Evolutionary conservation across 2,797 vertebrate species (phyloP), one percentile per base, ranked within the genome.

Genomic region (Enoplosus armatus): DNA sequence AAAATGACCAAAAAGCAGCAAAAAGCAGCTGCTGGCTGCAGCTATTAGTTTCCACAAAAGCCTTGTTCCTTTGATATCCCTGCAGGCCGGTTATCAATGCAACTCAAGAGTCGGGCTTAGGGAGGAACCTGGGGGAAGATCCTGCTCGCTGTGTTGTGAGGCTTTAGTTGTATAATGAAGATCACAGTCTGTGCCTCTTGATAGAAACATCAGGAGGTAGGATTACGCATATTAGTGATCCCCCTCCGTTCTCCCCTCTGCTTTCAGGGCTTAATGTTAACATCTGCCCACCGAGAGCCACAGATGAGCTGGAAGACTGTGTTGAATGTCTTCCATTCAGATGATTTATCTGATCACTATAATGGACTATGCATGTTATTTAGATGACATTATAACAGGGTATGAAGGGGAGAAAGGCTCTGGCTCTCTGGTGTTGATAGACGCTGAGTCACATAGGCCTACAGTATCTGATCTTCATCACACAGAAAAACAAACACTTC

Each of bases 161-260:
- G 89, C 90, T 88, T 93, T 89, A 80, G 82, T 82, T 72, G 80
- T 87, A 90, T 90, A 90, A 91, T 80, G 76, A 89, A 91, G 86
- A 89, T 87, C 77, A 14, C 88, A 83, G 90, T 91, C 88, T 54
- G 82, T 72, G 86, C 84, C 88, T 91, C 91, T 93, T 94, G 92
- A 94, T 93, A 80, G 87, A 90, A 92, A 91, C 93, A 93, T 93
- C 90, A 86, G 94, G 94, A 91, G 94, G 93, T 75, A 86, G 92
- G 92, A 95, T 95, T 95, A 95, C 92, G 85, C 90, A 92, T 88
- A 93, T 93, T 87, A 92, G 86, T 11, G 29, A 75, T 76, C 87
- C 85, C 87, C 81, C 85, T 87, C 63, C 75, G 72, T 80, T 87
- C 78, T 76, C 64, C 72, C 68, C 80, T 80, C 79, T 85, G 87